Evolutionary conservation across 2,797 vertebrate species (phyloP).

Genomic region (Diglossa cyanea): DNA sequence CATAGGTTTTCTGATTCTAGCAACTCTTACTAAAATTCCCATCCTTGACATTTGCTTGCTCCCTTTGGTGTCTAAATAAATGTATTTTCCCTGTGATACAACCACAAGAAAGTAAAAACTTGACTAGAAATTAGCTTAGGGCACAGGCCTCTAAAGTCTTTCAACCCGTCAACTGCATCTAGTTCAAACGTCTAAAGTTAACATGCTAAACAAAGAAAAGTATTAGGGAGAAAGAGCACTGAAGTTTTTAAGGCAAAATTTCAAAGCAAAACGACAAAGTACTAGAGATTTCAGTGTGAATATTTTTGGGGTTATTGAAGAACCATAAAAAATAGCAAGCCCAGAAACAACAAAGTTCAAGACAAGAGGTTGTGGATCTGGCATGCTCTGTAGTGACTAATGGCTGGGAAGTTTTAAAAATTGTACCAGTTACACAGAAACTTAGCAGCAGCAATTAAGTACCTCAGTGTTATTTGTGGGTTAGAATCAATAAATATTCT

Average conservation of each 20-base stretch:
- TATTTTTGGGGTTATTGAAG: background rate
- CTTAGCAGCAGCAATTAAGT: background rate
- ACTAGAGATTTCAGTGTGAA: background rate
- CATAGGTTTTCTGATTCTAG: background rate
- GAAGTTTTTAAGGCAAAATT: conserved; percentile 9
- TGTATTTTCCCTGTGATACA: background rate
- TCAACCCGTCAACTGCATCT: background rate
- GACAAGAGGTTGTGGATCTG: background rate
- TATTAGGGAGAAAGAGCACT: conserved; percentile 6
- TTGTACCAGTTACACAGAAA: background rate
- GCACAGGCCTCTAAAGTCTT: conserved; percentile 41
- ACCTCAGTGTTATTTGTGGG: background rate
- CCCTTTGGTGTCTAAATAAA: conserved; percentile 37
- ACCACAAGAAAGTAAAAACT: conserved; percentile 1
- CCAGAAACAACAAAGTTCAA: background rate
- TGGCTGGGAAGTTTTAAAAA: background rate
- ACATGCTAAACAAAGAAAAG: conserved; percentile 33
- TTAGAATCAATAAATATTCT: background rate
- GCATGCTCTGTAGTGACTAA: background rate
- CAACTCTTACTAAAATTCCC: background rate
- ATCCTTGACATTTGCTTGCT: conserved; percentile 15
- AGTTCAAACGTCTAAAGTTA: conserved; percentile 30
- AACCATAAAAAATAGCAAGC: background rate
- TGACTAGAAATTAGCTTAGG: conserved; percentile 50
- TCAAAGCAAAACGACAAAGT: background rate